Conservation (phyloP, 2,113 vertebrate genomes). For the Excalfactoria chinensis region DNA sequence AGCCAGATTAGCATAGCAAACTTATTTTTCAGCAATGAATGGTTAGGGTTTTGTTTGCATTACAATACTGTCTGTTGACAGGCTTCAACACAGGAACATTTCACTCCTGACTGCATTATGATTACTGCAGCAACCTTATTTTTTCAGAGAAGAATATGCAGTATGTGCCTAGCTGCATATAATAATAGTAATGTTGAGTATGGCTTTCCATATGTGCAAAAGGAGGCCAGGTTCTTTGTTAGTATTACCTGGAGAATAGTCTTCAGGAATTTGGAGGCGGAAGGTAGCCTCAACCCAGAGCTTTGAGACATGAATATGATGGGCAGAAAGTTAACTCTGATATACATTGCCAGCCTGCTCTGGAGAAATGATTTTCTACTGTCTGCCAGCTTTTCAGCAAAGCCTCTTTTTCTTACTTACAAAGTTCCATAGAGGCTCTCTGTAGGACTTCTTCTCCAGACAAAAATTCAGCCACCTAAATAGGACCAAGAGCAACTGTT, state of each 20-base stretch:
- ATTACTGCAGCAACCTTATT: neutral
- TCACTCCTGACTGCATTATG: neutral
- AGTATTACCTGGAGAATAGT: neutral
- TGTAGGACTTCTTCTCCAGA: neutral
- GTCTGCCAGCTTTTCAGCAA: neutral
- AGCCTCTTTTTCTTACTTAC: neutral
- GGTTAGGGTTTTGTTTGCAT: neutral
- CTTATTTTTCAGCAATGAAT: neutral
- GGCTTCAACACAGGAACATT: neutral
- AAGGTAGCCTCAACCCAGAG: neutral
- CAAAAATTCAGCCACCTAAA: neutral
- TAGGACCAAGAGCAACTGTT: neutral
- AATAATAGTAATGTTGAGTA: neutral
- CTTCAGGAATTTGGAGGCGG: neutral
- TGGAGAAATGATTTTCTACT: neutral
- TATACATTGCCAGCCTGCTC: neutral
- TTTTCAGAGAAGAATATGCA: neutral
- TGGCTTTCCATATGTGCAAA: neutral
- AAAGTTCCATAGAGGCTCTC: neutral
- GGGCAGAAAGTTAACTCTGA: neutral
- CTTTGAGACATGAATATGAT: neutral
- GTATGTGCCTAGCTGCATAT: neutral
- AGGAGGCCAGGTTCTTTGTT: neutral
- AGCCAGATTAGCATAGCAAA: neutral
- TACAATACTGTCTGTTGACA: neutral